Percentiles rank a stretch among this genome's conserved stretches.
phyloP scores from a whole-genome alignment of 2,888 invertebrate species.

The Lithophane leautieri region DNA sequence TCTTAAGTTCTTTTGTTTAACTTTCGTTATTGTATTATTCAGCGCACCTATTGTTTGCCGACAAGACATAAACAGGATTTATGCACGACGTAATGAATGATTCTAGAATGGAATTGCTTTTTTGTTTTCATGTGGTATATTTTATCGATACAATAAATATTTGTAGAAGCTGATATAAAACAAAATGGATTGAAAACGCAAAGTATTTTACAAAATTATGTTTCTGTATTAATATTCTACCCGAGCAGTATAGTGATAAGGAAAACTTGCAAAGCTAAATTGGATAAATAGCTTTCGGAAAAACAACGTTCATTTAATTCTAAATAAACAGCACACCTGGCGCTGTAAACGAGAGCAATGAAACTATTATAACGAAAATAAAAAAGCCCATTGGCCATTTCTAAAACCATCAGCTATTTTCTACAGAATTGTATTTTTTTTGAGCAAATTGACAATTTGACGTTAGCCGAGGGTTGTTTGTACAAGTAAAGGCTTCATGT shows the following conservation, averaged over 20 bases:
- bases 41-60: conserved; percentile 50
- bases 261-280: conserved; percentile 22
- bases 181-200: conserved; percentile 3
- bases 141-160: conserved; percentile 30
- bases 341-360: conserved; percentile 18
- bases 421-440: conserved; percentile 11
- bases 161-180: neutral
- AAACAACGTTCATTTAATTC: conserved; percentile 33
- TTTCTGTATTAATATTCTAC: conserved; percentile 15
- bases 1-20: conserved; percentile 69
- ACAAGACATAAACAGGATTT: conserved; percentile 57
- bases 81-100: conserved; percentile 49
- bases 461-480: conserved; percentile 15
- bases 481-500: conserved; percentile 16
- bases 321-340: conserved; percentile 29
- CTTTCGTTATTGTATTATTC: conserved; percentile 55
- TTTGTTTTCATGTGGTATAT: conserved; percentile 39
- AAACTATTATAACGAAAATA: conserved; percentile 14
- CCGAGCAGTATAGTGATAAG: conserved; percentile 12
- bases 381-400: conserved; percentile 14
- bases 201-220: conserved; percentile 14
- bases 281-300: conserved; percentile 14
- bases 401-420: conserved; percentile 26
- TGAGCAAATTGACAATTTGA: conserved; percentile 34
- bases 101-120: conserved; percentile 34